A percentile compares a stretch with the other conserved stretches of the same genome.
These are phyloP conservation scores for Drosophila nigrodunni DNA, from an alignment of 1,140 invertebrate genomes.

Conservation along the genomic window DNA sequence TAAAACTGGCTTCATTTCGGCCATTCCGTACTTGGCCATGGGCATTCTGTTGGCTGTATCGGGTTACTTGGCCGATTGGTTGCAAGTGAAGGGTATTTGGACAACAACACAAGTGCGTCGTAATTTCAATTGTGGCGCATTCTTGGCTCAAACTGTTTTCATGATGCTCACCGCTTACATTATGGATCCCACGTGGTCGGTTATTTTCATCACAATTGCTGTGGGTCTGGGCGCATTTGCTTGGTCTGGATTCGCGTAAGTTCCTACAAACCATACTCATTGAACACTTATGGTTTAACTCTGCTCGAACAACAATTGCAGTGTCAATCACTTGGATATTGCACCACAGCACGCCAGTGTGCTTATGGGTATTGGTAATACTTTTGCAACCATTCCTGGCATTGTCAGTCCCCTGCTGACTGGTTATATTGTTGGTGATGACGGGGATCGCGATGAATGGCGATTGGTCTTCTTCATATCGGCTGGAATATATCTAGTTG, in stretches of 20 bases:
- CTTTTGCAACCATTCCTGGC: constrained; percentile 94
- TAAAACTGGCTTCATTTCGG: constrained; percentile 92
- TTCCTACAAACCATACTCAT: constrained; percentile 20
- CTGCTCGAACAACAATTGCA: constrained; percentile 70
- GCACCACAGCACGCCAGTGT: constrained; percentile 93
- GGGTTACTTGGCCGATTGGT: constrained; percentile 92
- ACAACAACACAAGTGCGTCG: constrained; percentile 91
- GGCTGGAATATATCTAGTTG: constrained; percentile 90
- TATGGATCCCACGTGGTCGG: constrained; percentile 87
- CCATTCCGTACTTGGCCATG: constrained; percentile 95
- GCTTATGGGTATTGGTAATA: constrained; percentile 95
- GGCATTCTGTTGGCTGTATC: constrained; percentile 91
- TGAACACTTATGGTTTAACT: constrained; percentile 1
- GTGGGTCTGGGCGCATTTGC: constrained; percentile 95
- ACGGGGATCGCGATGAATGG: constrained; percentile 90
- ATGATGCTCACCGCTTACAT: constrained; percentile 92
- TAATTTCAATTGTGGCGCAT: constrained; percentile 91
- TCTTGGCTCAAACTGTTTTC: constrained; percentile 92
- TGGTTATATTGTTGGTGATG: constrained; percentile 90
- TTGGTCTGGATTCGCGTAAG: constrained; percentile 93
- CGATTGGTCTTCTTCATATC: constrained; percentile 93
- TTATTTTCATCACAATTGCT: constrained; percentile 92
- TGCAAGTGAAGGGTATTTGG: constrained; percentile 87
- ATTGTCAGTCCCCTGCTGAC: constrained; percentile 93
- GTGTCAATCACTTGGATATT: constrained; percentile 94